These are phyloP conservation scores for Coremacera marginata DNA, from an alignment of 2,888 invertebrate species.

Conservation along the genomic window DNA sequence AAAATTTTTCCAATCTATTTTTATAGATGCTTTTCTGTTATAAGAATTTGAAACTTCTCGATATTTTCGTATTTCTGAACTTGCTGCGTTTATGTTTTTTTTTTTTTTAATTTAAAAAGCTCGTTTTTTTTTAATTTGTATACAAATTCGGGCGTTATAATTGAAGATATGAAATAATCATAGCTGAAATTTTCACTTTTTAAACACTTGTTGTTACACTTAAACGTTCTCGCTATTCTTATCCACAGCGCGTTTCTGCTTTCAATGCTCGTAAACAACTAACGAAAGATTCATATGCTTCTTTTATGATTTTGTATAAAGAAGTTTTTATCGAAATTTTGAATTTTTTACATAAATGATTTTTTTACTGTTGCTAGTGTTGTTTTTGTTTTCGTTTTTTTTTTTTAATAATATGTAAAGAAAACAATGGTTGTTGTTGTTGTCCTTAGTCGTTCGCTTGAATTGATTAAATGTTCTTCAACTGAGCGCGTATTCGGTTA, in stretches of 20 bases:
- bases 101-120: too few species aligned
- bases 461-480: conserved; percentile 8
- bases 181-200: too few species aligned
- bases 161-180: too few species aligned
- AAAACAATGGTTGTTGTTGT: conserved; percentile 4
- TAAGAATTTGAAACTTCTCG: too few species aligned
- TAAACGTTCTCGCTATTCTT: not conserved
- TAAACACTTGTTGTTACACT: not conserved
- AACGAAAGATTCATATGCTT: conserved; percentile 16
- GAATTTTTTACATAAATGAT: not conserved
- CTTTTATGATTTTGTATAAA: conserved; percentile 8
- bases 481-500: conserved; percentile 6
- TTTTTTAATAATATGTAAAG: not conserved
- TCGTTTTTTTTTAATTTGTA: too few species aligned
- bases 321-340: conserved; percentile 32
- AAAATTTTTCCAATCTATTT: too few species aligned
- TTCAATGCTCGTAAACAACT: not conserved
- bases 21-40: too few species aligned
- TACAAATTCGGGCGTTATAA: too few species aligned
- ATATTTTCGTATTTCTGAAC: too few species aligned
- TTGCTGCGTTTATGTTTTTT: too few species aligned
- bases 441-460: not conserved
- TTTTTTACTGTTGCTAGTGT: not conserved
- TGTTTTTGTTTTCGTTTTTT: not conserved
- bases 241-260: not conserved